Conservation (phyloP, 2,888 invertebrate species). For the Orthosia gothica region DNA sequence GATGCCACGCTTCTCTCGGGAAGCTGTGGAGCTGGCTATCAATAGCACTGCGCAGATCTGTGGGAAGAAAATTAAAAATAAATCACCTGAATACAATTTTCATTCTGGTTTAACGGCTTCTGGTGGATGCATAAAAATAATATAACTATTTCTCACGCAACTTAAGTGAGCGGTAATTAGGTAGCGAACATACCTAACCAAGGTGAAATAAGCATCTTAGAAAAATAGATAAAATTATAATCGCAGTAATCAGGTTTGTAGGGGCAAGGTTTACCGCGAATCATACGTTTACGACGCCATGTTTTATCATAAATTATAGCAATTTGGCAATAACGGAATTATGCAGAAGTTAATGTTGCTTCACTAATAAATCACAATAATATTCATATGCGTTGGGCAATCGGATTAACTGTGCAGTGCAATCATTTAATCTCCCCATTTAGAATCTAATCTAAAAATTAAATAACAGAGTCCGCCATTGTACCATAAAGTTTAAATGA, state of each 20-base stretch:
- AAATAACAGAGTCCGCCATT: background rate
- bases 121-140: background rate
- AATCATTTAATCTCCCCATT: slow-evolving; percentile 23
- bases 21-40: slow-evolving; percentile 70
- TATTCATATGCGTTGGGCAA: slow-evolving; percentile 42
- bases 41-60: slow-evolving; percentile 76
- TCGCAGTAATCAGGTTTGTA: background rate
- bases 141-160: background rate
- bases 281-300: slow-evolving; percentile 13
- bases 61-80: background rate
- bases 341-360: slow-evolving; percentile 38
- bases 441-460: slow-evolving; percentile 3
- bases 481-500: too few relatives aligned
- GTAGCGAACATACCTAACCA: background rate
- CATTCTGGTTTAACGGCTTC: background rate
- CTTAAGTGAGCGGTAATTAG: background rate
- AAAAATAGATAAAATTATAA: background rate
- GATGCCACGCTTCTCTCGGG: slow-evolving; percentile 80
- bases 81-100: background rate
- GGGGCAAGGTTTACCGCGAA: background rate
- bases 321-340: slow-evolving; percentile 50
- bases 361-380: slow-evolving; percentile 45
- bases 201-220: background rate
- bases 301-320: slow-evolving; percentile 54
- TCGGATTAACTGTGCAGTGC: slow-evolving; percentile 1